Evolutionary conservation across 1,140 invertebrate genomes (phyloP).

Genomic region (Lanistes nyassanus): DNA sequence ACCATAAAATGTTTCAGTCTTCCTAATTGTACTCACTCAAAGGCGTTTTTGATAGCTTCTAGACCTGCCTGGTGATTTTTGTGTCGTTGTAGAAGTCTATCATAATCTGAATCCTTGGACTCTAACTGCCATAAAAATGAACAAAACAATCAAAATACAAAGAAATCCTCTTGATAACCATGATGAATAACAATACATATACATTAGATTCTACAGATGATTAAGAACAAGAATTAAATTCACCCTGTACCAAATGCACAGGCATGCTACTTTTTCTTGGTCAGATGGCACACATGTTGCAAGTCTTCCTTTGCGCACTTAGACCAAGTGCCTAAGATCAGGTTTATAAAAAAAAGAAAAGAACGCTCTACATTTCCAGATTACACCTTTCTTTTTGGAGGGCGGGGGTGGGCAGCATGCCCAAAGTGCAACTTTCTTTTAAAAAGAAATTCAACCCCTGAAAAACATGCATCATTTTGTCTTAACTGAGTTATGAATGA

Average conservation of each 20-base stretch:
- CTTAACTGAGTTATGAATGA: too few relatives aligned
- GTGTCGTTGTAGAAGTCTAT: slow-evolving; percentile 80
- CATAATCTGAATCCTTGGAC: slow-evolving; percentile 83
- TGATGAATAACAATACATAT: not conserved
- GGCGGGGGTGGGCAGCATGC: too few relatives aligned
- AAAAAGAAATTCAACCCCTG: too few relatives aligned
- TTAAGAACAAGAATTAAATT: not conserved
- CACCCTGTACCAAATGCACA: not conserved
- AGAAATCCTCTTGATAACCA: slow-evolving; percentile 14
- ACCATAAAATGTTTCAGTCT: not conserved
- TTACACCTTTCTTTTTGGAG: too few relatives aligned
- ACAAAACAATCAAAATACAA: slow-evolving; percentile 27
- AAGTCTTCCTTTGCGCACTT: too few relatives aligned
- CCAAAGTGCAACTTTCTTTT: too few relatives aligned
- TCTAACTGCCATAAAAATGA: slow-evolving; percentile 62
- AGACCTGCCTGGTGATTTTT: slow-evolving; percentile 83
- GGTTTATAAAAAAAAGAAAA: too few relatives aligned
- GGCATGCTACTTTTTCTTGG: not conserved
- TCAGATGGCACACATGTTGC: not conserved
- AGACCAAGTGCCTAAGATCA: too few relatives aligned
- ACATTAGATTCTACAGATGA: not conserved
- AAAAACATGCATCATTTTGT: too few relatives aligned
- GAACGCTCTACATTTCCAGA: too few relatives aligned
- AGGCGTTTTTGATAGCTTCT: slow-evolving; percentile 74
- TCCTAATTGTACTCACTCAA: slow-evolving; percentile 69